Conservation (phyloP, 2,113 vertebrate genomes). For the Nyctereutes procyonoides region DNA sequence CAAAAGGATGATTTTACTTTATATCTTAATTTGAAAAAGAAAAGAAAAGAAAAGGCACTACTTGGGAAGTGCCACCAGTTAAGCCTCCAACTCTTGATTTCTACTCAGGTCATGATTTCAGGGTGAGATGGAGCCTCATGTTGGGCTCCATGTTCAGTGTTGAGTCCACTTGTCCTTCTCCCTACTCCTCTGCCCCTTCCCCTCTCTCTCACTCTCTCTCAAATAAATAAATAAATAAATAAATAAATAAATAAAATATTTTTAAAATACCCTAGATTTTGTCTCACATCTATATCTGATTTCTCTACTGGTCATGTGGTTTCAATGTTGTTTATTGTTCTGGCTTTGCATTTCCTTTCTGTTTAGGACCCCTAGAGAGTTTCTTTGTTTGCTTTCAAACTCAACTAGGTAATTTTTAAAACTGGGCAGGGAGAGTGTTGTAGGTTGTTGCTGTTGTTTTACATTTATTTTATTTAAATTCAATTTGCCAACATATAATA, state of each 20-base stretch:
- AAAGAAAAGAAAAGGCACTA: not conserved
- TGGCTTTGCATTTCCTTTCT: not conserved
- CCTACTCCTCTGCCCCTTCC: not conserved
- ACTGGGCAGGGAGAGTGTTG: not conserved
- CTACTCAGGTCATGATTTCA: not conserved
- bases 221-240: too few relatives aligned
- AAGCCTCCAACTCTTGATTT: not conserved
- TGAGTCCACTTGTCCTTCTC: not conserved
- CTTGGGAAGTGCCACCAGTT: not conserved
- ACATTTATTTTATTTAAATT: too few relatives aligned
- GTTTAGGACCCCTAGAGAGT: not conserved
- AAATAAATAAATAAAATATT: not conserved
- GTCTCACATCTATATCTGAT: not conserved
- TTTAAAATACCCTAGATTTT: not conserved
- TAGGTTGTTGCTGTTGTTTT: not conserved
- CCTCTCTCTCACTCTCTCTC: not conserved
- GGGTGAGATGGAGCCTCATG: not conserved
- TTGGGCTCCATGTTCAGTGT: not conserved
- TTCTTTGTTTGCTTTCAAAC: not conserved
- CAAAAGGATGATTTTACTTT: conserved; percentile 21
- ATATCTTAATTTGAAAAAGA: not conserved
- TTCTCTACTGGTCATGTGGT: not conserved
- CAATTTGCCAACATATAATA: too few relatives aligned
- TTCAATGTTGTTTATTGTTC: not conserved
- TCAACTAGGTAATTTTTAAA: not conserved